Evolutionary conservation across 2,113 vertebrate genomes (phyloP).

Genomic region (Rissa tridactyla): DNA sequence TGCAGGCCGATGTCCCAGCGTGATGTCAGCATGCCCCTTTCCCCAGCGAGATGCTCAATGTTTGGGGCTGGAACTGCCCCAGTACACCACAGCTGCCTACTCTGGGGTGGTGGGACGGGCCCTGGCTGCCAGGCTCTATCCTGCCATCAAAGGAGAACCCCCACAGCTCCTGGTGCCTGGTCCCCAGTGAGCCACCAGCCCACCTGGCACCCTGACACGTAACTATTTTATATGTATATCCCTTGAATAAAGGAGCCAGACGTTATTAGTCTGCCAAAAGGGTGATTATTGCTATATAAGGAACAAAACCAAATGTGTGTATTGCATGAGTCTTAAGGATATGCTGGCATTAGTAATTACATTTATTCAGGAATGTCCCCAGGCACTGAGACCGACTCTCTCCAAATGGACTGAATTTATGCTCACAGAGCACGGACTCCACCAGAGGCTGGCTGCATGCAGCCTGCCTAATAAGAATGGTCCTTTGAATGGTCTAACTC

Average conservation of each 20-base stretch:
- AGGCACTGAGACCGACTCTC: neutral
- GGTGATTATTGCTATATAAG: neutral
- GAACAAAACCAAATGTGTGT: rapidly evolving
- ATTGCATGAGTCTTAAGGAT: neutral
- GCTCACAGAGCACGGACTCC: neutral
- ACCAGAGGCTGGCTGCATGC: neutral
- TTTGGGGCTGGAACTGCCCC: too few relatives aligned
- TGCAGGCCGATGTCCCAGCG: neutral
- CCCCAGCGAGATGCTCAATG: too few relatives aligned
- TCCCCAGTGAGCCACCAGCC: neutral
- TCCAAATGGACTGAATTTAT: neutral
- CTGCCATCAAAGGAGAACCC: neutral
- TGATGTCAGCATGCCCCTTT: neutral
- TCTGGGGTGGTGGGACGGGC: rapidly evolving
- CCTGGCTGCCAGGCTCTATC: neutral
- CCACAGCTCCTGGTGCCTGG: rapidly evolving
- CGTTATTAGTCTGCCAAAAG: neutral
- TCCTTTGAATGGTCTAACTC: neutral
- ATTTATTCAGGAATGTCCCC: neutral
- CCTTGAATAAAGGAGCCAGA: neutral
- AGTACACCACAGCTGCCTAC: rapidly evolving
- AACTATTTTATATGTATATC: neutral
- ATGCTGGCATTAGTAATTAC: neutral
- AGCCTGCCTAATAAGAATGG: neutral
- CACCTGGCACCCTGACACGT: neutral